Percentiles rank a stretch among this genome's conserved stretches.
Conservation (phyloP, 2,888 invertebrate species). For the Caenorhabditis sp. region DNA sequence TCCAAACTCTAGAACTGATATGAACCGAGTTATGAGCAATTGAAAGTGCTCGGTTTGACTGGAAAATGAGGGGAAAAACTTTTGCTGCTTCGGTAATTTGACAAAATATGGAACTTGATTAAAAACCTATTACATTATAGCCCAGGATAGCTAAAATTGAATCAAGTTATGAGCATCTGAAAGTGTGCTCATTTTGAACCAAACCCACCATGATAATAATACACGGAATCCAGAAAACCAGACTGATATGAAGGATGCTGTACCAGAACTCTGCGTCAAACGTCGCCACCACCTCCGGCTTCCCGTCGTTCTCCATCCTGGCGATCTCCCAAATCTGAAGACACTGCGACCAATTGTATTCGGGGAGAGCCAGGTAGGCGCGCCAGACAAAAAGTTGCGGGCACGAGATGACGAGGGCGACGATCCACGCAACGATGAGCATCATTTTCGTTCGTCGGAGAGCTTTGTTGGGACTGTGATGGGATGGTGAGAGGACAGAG, state of each 20-base stretch:
- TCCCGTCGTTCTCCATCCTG: constrained; percentile 66
- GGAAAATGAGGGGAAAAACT: too few relatives aligned
- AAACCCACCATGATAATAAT: constrained; percentile 77
- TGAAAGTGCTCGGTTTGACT: too few relatives aligned
- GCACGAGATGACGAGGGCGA: constrained; percentile 75
- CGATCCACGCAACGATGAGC: constrained; percentile 78
- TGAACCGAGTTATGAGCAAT: too few relatives aligned
- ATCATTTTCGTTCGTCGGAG: constrained; percentile 77
- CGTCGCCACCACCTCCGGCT: constrained; percentile 1
- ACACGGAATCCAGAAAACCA: constrained; percentile 81
- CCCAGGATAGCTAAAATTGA: too few relatives aligned
- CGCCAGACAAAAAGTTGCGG: constrained; percentile 81
- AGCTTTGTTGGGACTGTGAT: constrained; percentile 78
- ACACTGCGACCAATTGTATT: constrained; percentile 82
- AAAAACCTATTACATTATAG: too few relatives aligned
- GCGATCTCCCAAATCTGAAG: constrained; percentile 81
- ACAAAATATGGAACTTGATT: too few relatives aligned
- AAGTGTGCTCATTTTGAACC: too few relatives aligned
- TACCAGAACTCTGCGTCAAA: constrained; percentile 78
- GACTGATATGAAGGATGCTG: constrained; percentile 76
- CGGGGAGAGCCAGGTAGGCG: constrained; percentile 77
- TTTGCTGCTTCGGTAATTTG: too few relatives aligned
- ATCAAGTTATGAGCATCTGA: too few relatives aligned
- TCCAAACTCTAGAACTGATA: too few relatives aligned
- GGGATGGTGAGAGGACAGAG: constrained; percentile 78